Base-by-base conservation (phyloP, 2,797 vertebrate species). In the Mormyrops boulengeri region DNA sequence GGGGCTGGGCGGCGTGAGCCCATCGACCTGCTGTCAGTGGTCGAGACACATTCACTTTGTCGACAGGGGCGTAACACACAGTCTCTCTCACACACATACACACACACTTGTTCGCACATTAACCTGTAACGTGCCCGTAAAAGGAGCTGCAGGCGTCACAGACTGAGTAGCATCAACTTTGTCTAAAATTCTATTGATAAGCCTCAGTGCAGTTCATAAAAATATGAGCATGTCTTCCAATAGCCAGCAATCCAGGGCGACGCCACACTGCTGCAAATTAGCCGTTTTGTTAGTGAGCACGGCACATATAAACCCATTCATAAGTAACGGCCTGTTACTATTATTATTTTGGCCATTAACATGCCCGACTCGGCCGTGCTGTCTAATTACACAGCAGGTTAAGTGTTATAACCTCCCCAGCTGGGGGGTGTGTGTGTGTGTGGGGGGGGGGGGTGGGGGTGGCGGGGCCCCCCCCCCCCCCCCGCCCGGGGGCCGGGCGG, bases 331-430 rank as follows among this genome's bases (percentile, higher is more conserved):
- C 38, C 38, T 14, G 34, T 60, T 22, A 88, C 87, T 44, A 44
- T 60, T 60, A 62, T 88, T 41, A 41, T 62, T 88, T 66, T 88
- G 30, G 7, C 47, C 26, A 88, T 53, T 19, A 77, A 19, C 66
- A 52, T 30, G 30, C 30, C 88, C 2, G 62, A 22, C 47, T 73
- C 44, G 30, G 62, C 69, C 57, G 1, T 47, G 55, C 57, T 66
- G 38, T 88, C 87, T 66, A 69, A 66, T 88, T 77, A 53, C 47
- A 77, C 44, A 52, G 62, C 52, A 49, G 49, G 88, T 52, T 88
- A 88, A 73, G 66, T 88, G 87, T 69, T 66, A 30, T 30, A 66
- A 49, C 41, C 60, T 5, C 55, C 57, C 11, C 30, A 47, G 19
- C 34, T 88, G 60, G 22, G 26, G 47, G 47, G 49, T 49, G 49